phyloP scores from a whole-genome alignment of 2,888 invertebrate species.

The Allacma fusca region DNA sequence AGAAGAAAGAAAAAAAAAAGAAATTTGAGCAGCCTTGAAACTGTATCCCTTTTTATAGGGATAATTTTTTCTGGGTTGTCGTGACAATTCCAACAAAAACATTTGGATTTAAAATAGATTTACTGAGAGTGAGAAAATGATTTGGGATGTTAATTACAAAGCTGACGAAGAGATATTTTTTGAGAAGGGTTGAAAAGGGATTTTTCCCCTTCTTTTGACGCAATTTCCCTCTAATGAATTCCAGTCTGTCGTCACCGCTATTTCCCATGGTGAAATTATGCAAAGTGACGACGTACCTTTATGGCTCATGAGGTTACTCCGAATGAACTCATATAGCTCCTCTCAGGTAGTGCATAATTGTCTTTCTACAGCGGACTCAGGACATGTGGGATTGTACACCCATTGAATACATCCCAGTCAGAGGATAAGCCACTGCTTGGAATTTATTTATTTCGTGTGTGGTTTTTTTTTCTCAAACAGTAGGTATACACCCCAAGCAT shows the following conservation, averaged over 20 bases:
- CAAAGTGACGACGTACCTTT: constrained; percentile 10
- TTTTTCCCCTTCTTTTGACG: constrained; percentile 10
- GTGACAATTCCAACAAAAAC: neutral
- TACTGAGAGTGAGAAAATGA: too few species aligned
- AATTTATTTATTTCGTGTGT: neutral
- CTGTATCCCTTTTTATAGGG: neutral
- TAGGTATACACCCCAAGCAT: neutral
- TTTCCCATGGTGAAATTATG: constrained; percentile 40
- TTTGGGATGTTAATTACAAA: too few species aligned
- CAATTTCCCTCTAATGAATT: constrained; percentile 29
- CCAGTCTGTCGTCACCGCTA: constrained; percentile 36
- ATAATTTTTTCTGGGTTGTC: neutral
- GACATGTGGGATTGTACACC: too few species aligned
- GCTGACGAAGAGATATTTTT: neutral
- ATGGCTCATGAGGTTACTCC: neutral
- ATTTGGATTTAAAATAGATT: too few species aligned
- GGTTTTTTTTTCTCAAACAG: neutral
- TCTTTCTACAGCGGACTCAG: too few species aligned
- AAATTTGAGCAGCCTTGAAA: neutral
- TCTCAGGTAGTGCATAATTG: too few species aligned
- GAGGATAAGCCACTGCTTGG: too few species aligned
- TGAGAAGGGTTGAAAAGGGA: neutral
- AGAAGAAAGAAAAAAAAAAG: neutral
- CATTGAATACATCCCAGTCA: too few species aligned
- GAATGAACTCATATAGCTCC: too few species aligned